These are phyloP conservation scores for Archips xylosteana DNA, from an alignment of 2,888 invertebrate genomes.

Conservation along the genomic window DNA sequence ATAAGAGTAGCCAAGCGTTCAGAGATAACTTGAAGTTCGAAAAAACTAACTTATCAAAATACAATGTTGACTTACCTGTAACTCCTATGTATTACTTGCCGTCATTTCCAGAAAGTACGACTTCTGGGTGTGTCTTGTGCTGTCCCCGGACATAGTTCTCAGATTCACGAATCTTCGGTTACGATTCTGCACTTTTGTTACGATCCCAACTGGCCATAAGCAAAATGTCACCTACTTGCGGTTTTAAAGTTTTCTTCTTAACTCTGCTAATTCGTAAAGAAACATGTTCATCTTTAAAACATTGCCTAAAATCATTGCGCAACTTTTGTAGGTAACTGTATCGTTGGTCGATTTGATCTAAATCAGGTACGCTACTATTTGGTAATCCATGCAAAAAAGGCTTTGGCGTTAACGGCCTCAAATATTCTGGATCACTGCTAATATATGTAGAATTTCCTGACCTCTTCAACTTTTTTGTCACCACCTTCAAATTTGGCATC, in stretches of 20 bases:
- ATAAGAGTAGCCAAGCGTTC: not conserved
- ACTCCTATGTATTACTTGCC: not conserved
- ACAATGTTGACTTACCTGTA: not conserved
- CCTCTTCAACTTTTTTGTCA: not conserved
- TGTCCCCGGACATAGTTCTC: conserved; percentile 4
- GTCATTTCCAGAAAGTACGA: conserved; percentile 18
- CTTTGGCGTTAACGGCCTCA: conserved; percentile 27
- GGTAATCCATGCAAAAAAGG: conserved; percentile 20
- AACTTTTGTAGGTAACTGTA: conserved; percentile 10
- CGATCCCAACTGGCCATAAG: conserved; percentile 24
- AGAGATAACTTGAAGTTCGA: no score
- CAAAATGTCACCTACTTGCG: conserved; percentile 25
- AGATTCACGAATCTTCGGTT: conserved; percentile 20
- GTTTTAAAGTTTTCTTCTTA: not conserved
- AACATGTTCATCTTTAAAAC: conserved; percentile 31
- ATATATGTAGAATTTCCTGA: conserved; percentile 50
- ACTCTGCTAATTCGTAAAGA: not conserved
- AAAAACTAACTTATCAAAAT: not conserved
- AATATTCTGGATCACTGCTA: no score
- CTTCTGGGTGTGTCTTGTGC: conserved; percentile 2
- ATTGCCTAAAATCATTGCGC: conserved; percentile 39
- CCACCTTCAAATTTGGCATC: not conserved
- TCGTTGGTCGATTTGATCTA: conserved; percentile 9
- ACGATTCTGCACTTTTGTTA: conserved; percentile 11
- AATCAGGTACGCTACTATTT: conserved; percentile 34